Base-by-base conservation (phyloP, 2,797 vertebrate species). In the Nyctalus aviator region DNA sequence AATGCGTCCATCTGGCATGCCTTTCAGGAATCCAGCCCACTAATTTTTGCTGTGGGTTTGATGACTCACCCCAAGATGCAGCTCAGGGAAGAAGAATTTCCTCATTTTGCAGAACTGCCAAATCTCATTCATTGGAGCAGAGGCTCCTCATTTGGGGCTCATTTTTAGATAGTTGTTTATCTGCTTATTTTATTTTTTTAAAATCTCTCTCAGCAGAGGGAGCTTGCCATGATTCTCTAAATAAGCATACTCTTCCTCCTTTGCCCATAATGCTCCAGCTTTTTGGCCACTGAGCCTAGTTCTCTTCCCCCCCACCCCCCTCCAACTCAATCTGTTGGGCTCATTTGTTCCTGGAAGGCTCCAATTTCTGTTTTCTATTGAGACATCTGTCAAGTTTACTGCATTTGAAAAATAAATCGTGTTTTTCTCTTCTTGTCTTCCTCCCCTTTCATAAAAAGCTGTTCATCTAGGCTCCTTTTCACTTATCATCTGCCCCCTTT, bases 11-110 rank as follows among this genome's bases (percentile, higher is more conserved):
- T 97, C 96, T 97, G 96, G 85, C 37, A 1, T 55, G 95, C 59
- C 94, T 96, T 97, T 91, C 91, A 95, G 92, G 96, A 97, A 96
- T 78, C 66, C 93, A 92, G 76, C 95, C 96, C 96, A 93, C 93
- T 95, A 76, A 84, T 88, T 93, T 94, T 73, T 75, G 86, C 79
- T 82, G 21, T 25, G 94, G 73, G 69, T 85, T 95, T 90, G 93
- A 95, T 96, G 97, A 97, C 77, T 97, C 96, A 96, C 78, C 57
- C 37, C 44, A 95, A 94, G 94, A 91, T 41, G 87, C 53, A 53
- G 78, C 93, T 35, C 57, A 72, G 73, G 92, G 62, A 96, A 90
- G 53, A 55, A 55, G 94, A 91, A 94, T 90, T 76, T 79, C 48
- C 93, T 95, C 94, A 62, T 90, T 96, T 92, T 91, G 94, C 91